phyloP scores from a whole-genome alignment of 1,140 invertebrate species.

The Aphelinus atriplicis region DNA sequence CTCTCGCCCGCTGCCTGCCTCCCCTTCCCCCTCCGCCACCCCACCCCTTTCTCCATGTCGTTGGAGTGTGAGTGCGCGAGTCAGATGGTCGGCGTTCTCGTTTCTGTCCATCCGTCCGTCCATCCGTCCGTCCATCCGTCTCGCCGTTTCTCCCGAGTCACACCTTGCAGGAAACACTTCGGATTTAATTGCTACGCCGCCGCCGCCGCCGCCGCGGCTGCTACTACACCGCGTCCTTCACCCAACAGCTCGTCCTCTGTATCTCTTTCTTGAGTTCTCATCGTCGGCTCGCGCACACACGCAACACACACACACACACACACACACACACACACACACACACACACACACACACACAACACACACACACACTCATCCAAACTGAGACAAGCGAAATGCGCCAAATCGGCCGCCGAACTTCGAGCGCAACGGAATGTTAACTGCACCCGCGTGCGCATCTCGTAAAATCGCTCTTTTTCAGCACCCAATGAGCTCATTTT shows the following conservation, averaged over 20 bases:
- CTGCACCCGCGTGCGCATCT: no score
- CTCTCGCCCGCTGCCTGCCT: background rate
- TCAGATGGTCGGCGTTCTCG: conserved; percentile 61
- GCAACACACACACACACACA: no score
- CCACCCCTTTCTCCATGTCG: conserved; percentile 4
- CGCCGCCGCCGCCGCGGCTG: background rate
- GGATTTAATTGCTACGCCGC: conserved; percentile 58
- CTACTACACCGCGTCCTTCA: background rate
- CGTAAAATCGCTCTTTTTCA: no score
- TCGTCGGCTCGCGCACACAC: no score
- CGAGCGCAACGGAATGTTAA: no score
- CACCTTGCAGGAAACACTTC: conserved; percentile 64
- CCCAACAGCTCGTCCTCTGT: conserved; percentile 17
- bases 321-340: no score
- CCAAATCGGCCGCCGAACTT: no score
- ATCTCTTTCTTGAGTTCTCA: conserved; percentile 22
- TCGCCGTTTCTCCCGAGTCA: conserved; percentile 55
- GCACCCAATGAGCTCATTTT: no score
- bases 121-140: conserved; percentile 37
- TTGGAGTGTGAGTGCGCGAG: conserved; percentile 41
- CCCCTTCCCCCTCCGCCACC: background rate
- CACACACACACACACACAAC: no score
- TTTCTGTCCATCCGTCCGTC: conserved; percentile 31
- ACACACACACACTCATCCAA: no score
- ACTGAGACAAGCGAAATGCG: no score